Conservation (phyloP, 2,113 vertebrate genomes). For the Catharus minimus region DNA sequence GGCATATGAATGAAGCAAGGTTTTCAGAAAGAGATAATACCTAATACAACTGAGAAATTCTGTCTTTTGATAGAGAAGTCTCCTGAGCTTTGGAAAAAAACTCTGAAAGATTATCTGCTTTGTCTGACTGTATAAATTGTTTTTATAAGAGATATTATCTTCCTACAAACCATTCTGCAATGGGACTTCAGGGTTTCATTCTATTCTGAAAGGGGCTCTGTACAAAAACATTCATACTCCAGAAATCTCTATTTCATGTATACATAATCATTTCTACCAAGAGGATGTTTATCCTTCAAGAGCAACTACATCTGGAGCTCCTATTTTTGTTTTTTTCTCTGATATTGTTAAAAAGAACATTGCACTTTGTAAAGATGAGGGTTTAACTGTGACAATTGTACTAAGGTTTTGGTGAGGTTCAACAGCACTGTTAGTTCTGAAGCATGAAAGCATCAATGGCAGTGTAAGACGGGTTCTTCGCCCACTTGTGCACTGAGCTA, state of each 20-base stretch:
- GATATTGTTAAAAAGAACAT: slow-evolving; percentile 8
- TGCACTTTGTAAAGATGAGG: not conserved
- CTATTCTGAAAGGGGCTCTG: not conserved
- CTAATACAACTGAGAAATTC: not conserved
- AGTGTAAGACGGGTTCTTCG: not conserved
- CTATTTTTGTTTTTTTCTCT: not conserved
- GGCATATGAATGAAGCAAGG: not conserved
- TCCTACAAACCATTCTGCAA: not conserved
- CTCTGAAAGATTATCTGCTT: not conserved
- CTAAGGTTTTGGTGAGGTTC: not conserved
- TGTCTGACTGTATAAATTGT: not conserved
- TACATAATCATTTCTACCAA: not conserved
- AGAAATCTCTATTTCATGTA: not conserved
- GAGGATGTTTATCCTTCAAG: not conserved
- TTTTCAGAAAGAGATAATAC: not conserved
- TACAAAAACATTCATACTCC: not conserved
- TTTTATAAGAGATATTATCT: not conserved
- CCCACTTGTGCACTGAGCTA: not conserved
- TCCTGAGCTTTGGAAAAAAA: not conserved
- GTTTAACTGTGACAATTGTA: not conserved
- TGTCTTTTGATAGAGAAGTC: not conserved
- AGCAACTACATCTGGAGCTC: not conserved
- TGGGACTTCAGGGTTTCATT: not conserved
- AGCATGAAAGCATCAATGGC: not conserved
- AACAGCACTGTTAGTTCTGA: not conserved